These are phyloP conservation scores for Tichodroma muraria DNA, from an alignment of 2,113 vertebrate genomes.

Conservation along the genomic window DNA sequence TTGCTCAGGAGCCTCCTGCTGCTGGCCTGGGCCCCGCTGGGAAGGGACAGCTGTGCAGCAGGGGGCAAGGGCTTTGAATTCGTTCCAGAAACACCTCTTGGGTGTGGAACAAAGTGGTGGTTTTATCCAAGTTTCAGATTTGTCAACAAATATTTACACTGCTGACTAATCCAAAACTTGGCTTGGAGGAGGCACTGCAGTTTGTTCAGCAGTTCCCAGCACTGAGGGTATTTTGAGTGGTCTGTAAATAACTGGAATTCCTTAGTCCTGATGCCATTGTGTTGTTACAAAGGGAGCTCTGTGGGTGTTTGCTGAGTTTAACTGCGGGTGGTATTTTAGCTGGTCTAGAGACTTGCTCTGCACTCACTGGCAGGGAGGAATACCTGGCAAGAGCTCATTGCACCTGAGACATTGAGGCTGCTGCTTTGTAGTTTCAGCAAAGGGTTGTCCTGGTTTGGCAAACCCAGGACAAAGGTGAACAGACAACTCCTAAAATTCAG, in stretches of 20 bases:
- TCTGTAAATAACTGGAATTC: neutral
- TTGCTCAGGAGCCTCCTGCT: neutral
- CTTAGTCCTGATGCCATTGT: neutral
- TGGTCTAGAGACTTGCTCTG: neutral
- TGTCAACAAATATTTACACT: neutral
- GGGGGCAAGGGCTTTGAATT: neutral
- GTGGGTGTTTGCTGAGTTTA: neutral
- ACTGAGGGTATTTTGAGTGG: neutral
- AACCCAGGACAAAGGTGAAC: neutral
- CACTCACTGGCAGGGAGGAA: neutral
- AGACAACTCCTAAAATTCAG: neutral
- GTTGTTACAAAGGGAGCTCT: neutral
- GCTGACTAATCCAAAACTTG: neutral
- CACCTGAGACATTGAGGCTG: fast-evolving
- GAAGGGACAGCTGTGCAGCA: neutral
- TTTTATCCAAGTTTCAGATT: neutral
- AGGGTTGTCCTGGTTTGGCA: neutral
- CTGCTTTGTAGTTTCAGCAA: neutral
- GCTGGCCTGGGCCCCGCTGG: neutral
- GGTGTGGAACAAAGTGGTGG: neutral
- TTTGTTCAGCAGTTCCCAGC: neutral
- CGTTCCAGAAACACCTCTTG: neutral
- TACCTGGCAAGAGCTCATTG: neutral
- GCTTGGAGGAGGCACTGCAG: neutral
- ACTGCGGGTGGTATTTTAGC: neutral